Base-by-base conservation (phyloP, 2,888 invertebrate genomes). In the Cheilosia vernalis region DNA sequence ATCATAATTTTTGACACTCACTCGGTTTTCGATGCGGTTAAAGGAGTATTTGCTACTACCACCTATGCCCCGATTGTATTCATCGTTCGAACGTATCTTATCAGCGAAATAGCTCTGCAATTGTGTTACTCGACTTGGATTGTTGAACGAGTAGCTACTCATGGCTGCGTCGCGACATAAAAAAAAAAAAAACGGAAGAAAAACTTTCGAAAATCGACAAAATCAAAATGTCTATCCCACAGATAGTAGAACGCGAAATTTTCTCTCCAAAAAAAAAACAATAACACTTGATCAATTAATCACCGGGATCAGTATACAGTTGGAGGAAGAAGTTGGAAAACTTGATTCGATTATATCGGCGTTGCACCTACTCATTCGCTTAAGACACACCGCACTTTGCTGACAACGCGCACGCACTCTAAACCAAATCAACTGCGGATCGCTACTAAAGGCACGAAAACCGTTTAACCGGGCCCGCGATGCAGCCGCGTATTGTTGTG, bases 1-100 rank as follows among this genome's bases (percentile, higher is more conserved):
- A 49, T 24, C 6, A 49, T 15, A 1, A 13, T 24, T 19, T 58
- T 27, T 27, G 49, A 80, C 73, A 80, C 86, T 86, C 82, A 86
- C 86, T 86, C 77, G 67, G 66, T 82, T 72, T 58, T 86, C 82
- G 51, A 56, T 69, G 13, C 86, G 82, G 56, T 86, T 76, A 44
- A 82, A 86, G 58, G 86, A 73, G 56, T 86, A 86, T 82, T 86
- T 86, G 58, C 67, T 86, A 63, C 63, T 73, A 27, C 73, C 82
- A 69, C 73, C 78, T 64, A 86, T 37, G 30, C 69, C 73, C 17
- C 86, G 86, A 85, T 81, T 72, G 73, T 73, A 86, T n/a, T 78
- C 86, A 82, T 86, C 86, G 9, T 78, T 86, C 24, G 86, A 82
- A 55, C 86, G 86, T 78, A 86, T 86, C 86, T 86, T 86, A 86